Conservation (phyloP, 2,797 vertebrate species). For the Garrulus glandarius region DNA sequence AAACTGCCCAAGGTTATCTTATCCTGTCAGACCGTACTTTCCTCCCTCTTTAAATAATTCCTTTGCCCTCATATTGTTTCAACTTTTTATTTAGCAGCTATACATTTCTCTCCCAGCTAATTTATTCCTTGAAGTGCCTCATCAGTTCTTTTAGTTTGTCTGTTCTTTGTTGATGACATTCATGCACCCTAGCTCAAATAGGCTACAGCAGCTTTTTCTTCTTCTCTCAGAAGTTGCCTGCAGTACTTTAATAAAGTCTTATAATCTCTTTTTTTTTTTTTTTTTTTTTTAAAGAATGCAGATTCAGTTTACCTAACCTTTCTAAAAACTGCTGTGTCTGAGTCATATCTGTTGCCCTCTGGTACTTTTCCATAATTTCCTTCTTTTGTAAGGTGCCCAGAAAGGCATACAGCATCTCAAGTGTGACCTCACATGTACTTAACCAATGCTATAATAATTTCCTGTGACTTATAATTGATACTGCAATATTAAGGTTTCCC, state of each 20-base stretch:
- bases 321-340: constrained; percentile 11
- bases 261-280: neutral
- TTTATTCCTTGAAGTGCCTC: constrained; percentile 37
- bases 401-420: constrained; percentile 30
- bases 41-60: neutral
- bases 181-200: constrained; percentile 8
- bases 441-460: constrained; percentile 65
- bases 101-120: constrained; percentile 32
- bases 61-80: constrained; percentile 26
- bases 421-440: constrained; percentile 57
- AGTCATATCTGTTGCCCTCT: constrained; percentile 63
- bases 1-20: constrained; percentile 41
- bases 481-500: constrained; percentile 56
- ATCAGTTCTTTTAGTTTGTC: neutral
- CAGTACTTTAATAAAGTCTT: constrained; percentile 29
- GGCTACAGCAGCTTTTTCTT: neutral
- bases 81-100: constrained; percentile 37
- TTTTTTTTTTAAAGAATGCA: constrained; percentile 24
- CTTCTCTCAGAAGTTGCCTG: neutral
- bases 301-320: constrained; percentile 55
- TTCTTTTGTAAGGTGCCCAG: constrained; percentile 56
- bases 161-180: constrained; percentile 42
- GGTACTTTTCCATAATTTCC: constrained; percentile 52
- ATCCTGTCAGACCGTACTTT: neutral
- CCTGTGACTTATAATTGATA: constrained; percentile 69